Evolutionary conservation across 2,113 vertebrate species (phyloP).

Genomic region (Todiramphus chloris): DNA sequence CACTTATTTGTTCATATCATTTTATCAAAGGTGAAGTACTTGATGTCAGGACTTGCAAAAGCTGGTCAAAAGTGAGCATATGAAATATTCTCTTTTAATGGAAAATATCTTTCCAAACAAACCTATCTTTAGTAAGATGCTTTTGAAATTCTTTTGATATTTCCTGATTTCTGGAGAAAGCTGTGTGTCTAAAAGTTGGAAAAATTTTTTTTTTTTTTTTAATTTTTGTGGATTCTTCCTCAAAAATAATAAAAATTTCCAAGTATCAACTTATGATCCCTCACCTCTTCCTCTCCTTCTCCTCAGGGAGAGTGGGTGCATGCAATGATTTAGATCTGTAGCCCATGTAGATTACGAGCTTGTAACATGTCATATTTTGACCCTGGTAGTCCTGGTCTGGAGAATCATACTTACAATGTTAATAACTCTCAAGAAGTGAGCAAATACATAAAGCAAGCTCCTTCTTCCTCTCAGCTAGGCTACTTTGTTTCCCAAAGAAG

Average conservation of each 20-base stretch:
- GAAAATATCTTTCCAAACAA: neutral
- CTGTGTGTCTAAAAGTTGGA: neutral
- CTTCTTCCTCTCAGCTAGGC: neutral
- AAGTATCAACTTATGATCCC: neutral
- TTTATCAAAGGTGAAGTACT: neutral
- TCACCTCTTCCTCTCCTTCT: neutral
- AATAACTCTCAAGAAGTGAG: neutral
- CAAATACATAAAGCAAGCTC: neutral
- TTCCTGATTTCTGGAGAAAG: neutral
- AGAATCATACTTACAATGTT: fast-evolving
- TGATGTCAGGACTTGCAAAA: neutral
- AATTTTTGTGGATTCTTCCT: neutral
- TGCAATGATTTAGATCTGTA: neutral
- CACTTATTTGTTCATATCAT: neutral
- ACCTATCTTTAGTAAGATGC: neutral
- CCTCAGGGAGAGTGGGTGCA: neutral
- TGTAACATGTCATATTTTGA: neutral
- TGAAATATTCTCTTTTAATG: neutral
- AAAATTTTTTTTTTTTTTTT: neutral
- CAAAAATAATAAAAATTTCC: neutral
- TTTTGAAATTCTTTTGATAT: neutral
- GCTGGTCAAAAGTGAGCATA: neutral
- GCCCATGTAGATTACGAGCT: neutral
- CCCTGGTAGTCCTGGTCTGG: neutral
- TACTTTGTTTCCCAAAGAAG: neutral